phyloP scores from a whole-genome alignment of 1,140 invertebrate species.

The Condylostylus longicornis region DNA sequence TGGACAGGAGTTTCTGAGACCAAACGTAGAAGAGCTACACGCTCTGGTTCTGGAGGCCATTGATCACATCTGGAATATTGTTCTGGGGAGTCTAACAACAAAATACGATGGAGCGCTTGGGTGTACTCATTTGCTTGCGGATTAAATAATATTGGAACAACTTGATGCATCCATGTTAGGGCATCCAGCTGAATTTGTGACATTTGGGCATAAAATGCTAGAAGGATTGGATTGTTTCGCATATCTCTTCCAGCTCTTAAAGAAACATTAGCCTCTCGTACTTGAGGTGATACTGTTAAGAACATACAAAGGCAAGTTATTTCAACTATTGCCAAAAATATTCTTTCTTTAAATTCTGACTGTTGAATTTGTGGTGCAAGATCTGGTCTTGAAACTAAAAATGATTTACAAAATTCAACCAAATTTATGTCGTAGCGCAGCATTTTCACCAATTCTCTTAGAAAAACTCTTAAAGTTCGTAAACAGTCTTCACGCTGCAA shows the following conservation, averaged over 20 bases:
- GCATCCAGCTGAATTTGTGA: conserved; percentile 66
- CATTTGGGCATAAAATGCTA: conserved; percentile 53
- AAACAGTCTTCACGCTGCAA: conserved; percentile 82
- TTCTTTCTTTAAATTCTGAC: conserved; percentile 62
- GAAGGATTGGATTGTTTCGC: conserved; percentile 29
- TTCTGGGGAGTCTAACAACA: conserved; percentile 72
- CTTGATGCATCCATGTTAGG: conserved; percentile 71
- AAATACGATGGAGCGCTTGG: conserved; percentile 69
- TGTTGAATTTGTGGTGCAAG: conserved; percentile 34
- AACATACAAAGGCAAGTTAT: conserved; percentile 74
- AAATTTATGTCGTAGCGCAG: conserved; percentile 67
- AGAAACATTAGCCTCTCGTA: conserved; percentile 47
- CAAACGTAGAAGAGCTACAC: conserved; percentile 59
- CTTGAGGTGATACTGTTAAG: conserved; percentile 56
- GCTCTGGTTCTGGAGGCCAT: conserved; percentile 83
- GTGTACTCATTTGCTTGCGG: conserved; percentile 57
- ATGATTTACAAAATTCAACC: conserved; percentile 46
- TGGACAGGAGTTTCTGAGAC: conserved; percentile 75
- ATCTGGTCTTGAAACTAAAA: conserved; percentile 49
- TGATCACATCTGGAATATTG: conserved; percentile 84
- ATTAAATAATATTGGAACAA: conserved; percentile 57
- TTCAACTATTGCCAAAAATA: conserved; percentile 71
- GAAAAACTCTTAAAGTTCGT: conserved; percentile 60
- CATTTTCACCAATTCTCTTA: conserved; percentile 70
- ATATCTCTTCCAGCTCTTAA: conserved; percentile 21